A percentile compares a stretch with the other conserved stretches of the same genome.
phyloP scores from a whole-genome alignment of 2,888 invertebrate species.

The Trachelus stipa region DNA sequence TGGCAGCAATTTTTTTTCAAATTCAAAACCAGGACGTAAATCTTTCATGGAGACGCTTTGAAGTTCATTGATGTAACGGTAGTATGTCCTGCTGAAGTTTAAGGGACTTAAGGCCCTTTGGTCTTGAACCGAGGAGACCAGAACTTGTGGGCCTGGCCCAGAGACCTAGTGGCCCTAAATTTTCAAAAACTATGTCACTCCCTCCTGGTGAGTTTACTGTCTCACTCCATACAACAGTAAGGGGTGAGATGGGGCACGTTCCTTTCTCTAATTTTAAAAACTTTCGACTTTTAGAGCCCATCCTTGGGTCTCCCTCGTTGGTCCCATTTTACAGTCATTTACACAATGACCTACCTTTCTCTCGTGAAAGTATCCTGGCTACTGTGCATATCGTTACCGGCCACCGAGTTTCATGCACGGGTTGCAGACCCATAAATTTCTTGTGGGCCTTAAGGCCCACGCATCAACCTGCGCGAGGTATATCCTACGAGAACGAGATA shows the following conservation, averaged over 20 bases:
- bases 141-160: constrained; percentile 4
- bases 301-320: neutral
- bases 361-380: constrained; percentile 9
- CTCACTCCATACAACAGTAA: neutral
- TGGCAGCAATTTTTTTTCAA: neutral
- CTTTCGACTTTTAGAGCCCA: constrained; percentile 38
- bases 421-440: constrained; percentile 36
- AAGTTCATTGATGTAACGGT: neutral
- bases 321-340: constrained; percentile 1
- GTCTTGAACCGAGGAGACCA: neutral
- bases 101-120: neutral
- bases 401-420: constrained; percentile 28
- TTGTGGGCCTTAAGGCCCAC: constrained; percentile 22
- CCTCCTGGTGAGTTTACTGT: neutral
- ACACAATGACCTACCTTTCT: constrained; percentile 2
- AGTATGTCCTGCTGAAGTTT: neutral
- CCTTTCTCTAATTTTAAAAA: constrained; percentile 20
- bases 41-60: neutral
- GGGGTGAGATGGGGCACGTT: neutral
- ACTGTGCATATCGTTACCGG: neutral
- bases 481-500: neutral
- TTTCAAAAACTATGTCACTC: constrained; percentile 38
- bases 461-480: neutral
- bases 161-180: constrained; percentile 44
- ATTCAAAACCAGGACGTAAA: neutral